These are phyloP conservation scores for Propithecus coquereli DNA, from an alignment of 2,113 vertebrate genomes.

Conservation along the genomic window DNA sequence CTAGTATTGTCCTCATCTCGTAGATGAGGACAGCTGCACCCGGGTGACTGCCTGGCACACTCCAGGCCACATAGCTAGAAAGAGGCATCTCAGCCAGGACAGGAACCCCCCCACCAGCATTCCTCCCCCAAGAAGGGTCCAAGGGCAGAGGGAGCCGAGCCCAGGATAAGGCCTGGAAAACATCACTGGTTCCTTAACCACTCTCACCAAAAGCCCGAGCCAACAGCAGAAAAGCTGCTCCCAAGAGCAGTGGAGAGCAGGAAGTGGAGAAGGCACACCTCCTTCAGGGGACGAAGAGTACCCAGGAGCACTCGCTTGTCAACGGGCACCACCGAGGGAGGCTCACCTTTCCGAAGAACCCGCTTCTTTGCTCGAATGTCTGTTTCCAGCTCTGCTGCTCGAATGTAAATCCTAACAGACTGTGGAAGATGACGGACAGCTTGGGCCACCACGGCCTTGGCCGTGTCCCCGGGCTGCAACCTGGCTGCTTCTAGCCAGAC, in stretches of 20 bases:
- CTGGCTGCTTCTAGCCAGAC: constrained; percentile 98
- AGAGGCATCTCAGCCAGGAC: neutral
- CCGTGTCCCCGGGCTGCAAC: constrained; percentile 96
- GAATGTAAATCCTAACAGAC: constrained; percentile 96
- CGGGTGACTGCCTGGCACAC: neutral
- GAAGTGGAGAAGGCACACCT: neutral
- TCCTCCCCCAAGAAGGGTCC: neutral
- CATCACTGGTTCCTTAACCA: neutral
- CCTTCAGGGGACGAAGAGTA: accelerated
- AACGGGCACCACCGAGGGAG: accelerated
- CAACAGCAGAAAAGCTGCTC: neutral
- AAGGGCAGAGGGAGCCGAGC: neutral
- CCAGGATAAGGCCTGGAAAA: neutral
- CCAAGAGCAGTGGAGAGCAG: neutral
- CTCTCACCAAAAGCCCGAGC: neutral
- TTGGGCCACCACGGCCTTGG: constrained; percentile 97
- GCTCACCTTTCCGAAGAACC: constrained; percentile 94
- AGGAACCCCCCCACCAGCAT: neutral
- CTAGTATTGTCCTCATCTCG: neutral
- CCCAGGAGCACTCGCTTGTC: accelerated
- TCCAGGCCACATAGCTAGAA: neutral
- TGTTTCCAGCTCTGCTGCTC: constrained; percentile 97
- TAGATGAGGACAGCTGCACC: neutral
- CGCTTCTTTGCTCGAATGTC: constrained; percentile 97
- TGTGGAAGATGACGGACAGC: constrained; percentile 96